phyloP scores from a whole-genome alignment of 2,888 invertebrate genomes.

The Coremacera marginata region DNA sequence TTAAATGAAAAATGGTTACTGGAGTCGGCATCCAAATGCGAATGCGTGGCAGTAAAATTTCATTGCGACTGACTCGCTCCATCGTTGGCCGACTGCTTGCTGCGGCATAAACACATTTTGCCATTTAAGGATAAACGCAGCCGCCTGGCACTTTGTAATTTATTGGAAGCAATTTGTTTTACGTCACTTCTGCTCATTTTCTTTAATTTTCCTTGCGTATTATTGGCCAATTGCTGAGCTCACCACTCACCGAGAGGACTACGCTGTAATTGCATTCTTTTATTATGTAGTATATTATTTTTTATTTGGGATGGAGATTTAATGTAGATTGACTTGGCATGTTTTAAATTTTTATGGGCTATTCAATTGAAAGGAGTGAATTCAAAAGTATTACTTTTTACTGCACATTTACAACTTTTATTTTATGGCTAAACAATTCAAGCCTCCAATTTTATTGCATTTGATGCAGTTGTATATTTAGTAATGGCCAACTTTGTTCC shows the following conservation, averaged over 20 bases:
- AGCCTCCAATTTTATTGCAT: too few relatives aligned
- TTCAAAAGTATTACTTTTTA: too few relatives aligned
- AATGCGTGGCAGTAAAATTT: slow-evolving; percentile 42
- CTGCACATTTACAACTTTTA: too few relatives aligned
- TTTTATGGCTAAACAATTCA: too few relatives aligned
- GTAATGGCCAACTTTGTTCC: not conserved
- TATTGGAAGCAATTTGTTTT: slow-evolving; percentile 31
- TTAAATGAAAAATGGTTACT: slow-evolving; percentile 26
- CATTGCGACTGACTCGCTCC: slow-evolving; percentile 36
- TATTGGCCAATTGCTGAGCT: slow-evolving; percentile 7
- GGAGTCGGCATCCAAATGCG: slow-evolving; percentile 20
- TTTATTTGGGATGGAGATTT: not conserved
- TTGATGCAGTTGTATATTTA: too few relatives aligned
- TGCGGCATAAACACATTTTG: slow-evolving; percentile 42
- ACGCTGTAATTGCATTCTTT: not conserved
- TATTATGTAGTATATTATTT: too few relatives aligned
- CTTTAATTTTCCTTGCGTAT: not conserved
- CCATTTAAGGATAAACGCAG: slow-evolving; percentile 34
- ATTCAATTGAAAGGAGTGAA: not conserved
- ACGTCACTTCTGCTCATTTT: slow-evolving; percentile 11
- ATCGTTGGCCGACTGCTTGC: slow-evolving; percentile 25
- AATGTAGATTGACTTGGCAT: slow-evolving; percentile 13
- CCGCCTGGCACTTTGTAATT: slow-evolving; percentile 37
- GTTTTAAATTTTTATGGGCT: slow-evolving; percentile 12
- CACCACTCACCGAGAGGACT: not conserved